phyloP scores from a whole-genome alignment of 2,113 vertebrate genomes.

The Taxidea taxus region DNA sequence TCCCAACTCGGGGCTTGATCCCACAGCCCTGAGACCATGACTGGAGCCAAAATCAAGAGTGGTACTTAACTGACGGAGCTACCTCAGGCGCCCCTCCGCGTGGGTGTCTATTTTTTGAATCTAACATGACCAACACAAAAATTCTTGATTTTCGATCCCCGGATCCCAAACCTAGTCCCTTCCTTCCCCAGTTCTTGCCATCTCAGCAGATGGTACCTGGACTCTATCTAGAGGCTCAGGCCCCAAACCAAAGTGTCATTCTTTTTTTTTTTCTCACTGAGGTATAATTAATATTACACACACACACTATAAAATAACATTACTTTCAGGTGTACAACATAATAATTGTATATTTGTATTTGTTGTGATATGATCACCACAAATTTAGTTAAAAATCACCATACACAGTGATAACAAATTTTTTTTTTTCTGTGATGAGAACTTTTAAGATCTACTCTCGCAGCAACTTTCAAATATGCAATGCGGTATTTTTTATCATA shows the following conservation, averaged over 20 bases:
- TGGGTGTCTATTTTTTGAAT: not conserved
- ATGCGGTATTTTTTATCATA: not conserved
- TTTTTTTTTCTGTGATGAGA: not conserved
- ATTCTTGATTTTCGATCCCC: not conserved
- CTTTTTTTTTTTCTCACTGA: not conserved
- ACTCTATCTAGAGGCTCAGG: not conserved
- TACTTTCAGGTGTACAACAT: not conserved
- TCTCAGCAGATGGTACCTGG: not conserved
- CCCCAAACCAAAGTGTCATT: not conserved
- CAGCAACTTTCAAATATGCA: not conserved
- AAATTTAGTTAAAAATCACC: not conserved
- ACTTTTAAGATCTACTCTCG: not conserved
- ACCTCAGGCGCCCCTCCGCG: not conserved
- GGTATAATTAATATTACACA: not conserved
- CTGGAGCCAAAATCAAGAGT: not conserved
- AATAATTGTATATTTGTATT: not conserved
- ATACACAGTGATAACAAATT: not conserved
- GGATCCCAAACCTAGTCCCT: not conserved
- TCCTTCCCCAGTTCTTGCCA: not conserved
- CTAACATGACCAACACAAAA: not conserved
- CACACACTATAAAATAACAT: not conserved
- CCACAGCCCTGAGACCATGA: not conserved
- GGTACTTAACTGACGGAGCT: not conserved
- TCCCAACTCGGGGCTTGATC: not conserved
- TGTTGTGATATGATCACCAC: not conserved